Evolutionary conservation across 2,888 invertebrate species (phyloP), one percentile per base, ranked within the genome.

Genomic region (Nymphalis c-album): DNA sequence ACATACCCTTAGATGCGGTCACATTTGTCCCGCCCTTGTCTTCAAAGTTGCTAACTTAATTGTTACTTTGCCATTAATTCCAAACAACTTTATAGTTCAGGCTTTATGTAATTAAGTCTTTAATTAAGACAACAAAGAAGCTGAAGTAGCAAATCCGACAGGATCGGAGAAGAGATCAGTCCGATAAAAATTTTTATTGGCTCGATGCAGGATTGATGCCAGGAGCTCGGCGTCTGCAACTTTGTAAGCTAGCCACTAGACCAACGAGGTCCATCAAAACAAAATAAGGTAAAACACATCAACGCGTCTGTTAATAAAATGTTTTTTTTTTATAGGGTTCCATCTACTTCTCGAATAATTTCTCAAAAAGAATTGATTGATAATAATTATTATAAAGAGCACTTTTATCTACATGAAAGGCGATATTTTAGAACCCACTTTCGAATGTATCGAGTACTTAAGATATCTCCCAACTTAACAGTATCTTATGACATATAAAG

Each of bases 31-130:
- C 61, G 8, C 60, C 57, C 22, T 63, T 57, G 61, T 45, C 46
- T 20, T 55, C 55, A 57, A 61, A 70, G 57, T 70, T 67, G 22
- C 59, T 65, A 67, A 68, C 58, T 63, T 63, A 70, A 68, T 70
- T 70, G 68, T 68, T 65, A 65, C 55, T 63, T 60, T 35, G 63
- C 63, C 65, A 64, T 65, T 57, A 60, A 63, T 65, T 63, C 46
- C 60, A 40, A 70, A 63, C 57, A 55, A 67, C 63, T 65, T 65
- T 51, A 68, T 63, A 47, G 63, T 63, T 63, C 13, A 7, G 62
- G 31, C 47, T 46, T 40, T 40, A 35, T 31, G 57, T 35, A 66
- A 60, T 66, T 66, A 60, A 26, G 18, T 55, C 51, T 45, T 60
- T 26, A 40, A 51, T 59, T 59, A 40, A 58, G 48, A 35, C 45